These are phyloP conservation scores for Drosophila stalkeri DNA, from an alignment of 2,888 invertebrate genomes.

Conservation along the genomic window DNA sequence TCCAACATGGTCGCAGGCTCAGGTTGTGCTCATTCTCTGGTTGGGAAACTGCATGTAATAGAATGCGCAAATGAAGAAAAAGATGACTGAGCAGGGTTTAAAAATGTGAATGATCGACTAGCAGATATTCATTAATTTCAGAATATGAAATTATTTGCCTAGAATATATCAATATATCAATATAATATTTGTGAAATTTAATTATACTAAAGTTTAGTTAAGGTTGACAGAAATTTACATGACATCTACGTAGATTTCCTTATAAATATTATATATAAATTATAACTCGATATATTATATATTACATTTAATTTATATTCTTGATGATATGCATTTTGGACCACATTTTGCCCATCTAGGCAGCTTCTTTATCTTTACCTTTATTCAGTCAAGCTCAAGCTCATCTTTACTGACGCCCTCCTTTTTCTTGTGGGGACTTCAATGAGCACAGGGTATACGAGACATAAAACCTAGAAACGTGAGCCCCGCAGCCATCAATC, in stretches of 20 bases:
- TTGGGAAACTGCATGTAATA: constrained; percentile 65
- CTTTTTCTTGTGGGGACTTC: background rate
- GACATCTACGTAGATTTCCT: background rate
- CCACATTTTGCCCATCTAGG: background rate
- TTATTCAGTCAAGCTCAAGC: background rate
- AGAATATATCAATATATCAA: background rate
- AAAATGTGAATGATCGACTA: background rate
- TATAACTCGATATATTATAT: no score
- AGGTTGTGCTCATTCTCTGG: constrained; percentile 69
- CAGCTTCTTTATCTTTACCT: background rate
- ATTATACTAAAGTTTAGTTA: no score
- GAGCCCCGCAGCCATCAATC: constrained; percentile 76
- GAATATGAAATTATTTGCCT: background rate
- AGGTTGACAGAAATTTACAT: background rate
- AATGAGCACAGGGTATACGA: constrained; percentile 27
- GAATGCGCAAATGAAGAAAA: constrained; percentile 59
- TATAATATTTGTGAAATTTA: background rate
- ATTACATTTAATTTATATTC: no score
- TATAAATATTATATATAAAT: background rate
- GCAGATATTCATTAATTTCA: constrained; percentile 28
- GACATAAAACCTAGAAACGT: constrained; percentile 55
- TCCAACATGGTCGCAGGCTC: constrained; percentile 35
- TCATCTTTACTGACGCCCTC: no score
- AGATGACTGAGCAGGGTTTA: background rate
- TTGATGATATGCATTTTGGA: no score